Base-by-base conservation (phyloP, 1,140 invertebrate genomes). In the Penaeus vannamei region DNA sequence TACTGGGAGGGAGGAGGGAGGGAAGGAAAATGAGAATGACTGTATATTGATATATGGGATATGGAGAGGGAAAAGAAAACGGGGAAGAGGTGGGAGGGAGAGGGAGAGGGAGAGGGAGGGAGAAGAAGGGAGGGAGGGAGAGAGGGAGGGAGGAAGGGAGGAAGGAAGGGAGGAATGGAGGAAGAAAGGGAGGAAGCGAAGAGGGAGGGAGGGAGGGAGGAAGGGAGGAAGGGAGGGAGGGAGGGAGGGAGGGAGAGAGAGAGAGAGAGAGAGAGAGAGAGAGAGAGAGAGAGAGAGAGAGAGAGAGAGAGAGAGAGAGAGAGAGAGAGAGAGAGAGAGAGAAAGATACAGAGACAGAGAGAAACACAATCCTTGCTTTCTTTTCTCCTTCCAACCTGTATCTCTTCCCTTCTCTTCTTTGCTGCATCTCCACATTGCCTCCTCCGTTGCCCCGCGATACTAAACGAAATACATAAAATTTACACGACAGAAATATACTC, bases 301-400 rank as follows among this genome's bases (percentile, higher is more conserved):
- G 64, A 53, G 82, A 36, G 36, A 36, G 36, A 29, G n/a, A 26
- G 42, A 23, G 42, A 77, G n/a, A 77, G 69, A 26, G 66, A 85
- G 64, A 53, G 82, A 84, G 60, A 62, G 81, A 61, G 53, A 84
- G 53, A 61, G 81, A 61, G 81, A 61, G 82, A 32, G 53, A 59
- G 61, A 32, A 22, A 32, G 61, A 26, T 23, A 61, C 7, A 0
- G n/a, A 84, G 60, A 84, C 62, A 66, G 46, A 77, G 72, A 42
- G 72, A 36, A 42, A 22, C 32, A 42, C 46, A 42, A 77, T 29
- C 20, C 72, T 77, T 42, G 32, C 72, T 77, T 42, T 77, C 72
- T 77, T 42, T 77, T 32, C 53, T 26, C 53, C 76, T 36, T 53
- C 53, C 76, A 26, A 19, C 53, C 76, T 79, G 36, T 79, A 36